Conservation (phyloP, 2,888 invertebrate species). For the Heteromurus nitidus region DNA sequence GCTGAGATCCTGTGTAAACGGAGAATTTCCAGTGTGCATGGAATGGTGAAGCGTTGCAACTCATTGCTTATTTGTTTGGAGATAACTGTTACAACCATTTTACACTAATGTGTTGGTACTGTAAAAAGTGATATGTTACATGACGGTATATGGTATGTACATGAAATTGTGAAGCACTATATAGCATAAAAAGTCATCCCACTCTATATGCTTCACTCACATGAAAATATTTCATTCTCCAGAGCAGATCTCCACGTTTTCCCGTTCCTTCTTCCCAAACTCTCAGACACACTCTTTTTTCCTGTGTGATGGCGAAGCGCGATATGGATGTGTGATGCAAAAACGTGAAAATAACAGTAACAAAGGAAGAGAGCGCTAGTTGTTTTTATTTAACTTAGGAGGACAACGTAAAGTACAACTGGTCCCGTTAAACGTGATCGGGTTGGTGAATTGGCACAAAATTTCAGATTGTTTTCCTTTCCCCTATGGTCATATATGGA, state of each 20-base stretch:
- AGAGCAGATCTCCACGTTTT: neutral
- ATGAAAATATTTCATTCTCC: constrained; percentile 23
- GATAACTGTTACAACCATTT: neutral
- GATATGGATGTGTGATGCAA: constrained; percentile 1
- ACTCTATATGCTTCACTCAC: constrained; percentile 3
- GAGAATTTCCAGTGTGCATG: neutral
- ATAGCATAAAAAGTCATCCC: constrained; percentile 10
- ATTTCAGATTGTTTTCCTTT: constrained; percentile 28
- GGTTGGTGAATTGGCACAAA: constrained; percentile 43
- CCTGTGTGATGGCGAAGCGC: neutral
- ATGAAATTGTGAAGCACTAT: no score
- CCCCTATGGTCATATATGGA: neutral
- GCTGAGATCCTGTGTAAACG: no score
- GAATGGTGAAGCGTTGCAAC: constrained; percentile 5
- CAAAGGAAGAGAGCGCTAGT: neutral
- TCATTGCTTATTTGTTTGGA: constrained; percentile 23
- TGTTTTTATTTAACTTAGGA: constrained; percentile 13
- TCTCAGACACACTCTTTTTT: no score
- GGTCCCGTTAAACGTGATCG: constrained; percentile 32
- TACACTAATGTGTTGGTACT: no score
- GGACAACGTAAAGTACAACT: constrained; percentile 9
- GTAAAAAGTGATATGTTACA: no score
- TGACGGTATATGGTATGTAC: no score
- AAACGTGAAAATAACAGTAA: constrained; percentile 33
- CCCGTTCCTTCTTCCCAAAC: no score